These are phyloP conservation scores for Leptodactylus fallax DNA, from an alignment of 2,797 vertebrate species.

Conservation along the genomic window DNA sequence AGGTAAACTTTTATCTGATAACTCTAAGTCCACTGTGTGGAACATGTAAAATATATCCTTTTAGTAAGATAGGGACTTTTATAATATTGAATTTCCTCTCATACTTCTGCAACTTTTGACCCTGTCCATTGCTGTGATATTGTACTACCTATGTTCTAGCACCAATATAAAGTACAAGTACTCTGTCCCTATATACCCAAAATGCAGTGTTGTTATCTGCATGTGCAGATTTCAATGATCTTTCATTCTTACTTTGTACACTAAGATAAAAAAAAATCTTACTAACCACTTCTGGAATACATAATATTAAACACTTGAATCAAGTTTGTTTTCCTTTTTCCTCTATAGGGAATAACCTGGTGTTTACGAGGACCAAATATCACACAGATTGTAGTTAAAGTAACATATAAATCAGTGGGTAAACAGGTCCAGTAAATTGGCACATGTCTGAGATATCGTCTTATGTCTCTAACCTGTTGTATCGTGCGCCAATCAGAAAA, in stretches of 20 bases:
- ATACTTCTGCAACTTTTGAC: not conserved
- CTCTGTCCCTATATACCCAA: not conserved
- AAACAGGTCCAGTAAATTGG: not conserved
- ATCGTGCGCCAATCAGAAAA: constrained; percentile 66
- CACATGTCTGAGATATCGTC: constrained; percentile 42
- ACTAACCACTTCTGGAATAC: not conserved
- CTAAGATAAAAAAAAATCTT: not conserved
- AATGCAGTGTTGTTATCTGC: not conserved
- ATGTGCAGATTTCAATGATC: not conserved
- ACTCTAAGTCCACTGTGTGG: not conserved
- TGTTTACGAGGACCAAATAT: not conserved
- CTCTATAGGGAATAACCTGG: not conserved
- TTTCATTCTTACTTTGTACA: not conserved
- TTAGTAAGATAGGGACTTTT: too few species aligned
- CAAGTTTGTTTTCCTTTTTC: not conserved
- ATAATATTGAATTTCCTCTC: not conserved
- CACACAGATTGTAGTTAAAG: not conserved
- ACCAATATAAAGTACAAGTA: not conserved
- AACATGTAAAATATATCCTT: not conserved
- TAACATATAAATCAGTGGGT: not conserved
- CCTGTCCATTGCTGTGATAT: too few species aligned
- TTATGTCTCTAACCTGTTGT: constrained; percentile 66
- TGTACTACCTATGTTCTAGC: not conserved
- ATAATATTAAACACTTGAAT: not conserved
- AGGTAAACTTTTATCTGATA: not conserved